Conservation (phyloP, 2,113 vertebrate species). For the Otocyon megalotis region DNA sequence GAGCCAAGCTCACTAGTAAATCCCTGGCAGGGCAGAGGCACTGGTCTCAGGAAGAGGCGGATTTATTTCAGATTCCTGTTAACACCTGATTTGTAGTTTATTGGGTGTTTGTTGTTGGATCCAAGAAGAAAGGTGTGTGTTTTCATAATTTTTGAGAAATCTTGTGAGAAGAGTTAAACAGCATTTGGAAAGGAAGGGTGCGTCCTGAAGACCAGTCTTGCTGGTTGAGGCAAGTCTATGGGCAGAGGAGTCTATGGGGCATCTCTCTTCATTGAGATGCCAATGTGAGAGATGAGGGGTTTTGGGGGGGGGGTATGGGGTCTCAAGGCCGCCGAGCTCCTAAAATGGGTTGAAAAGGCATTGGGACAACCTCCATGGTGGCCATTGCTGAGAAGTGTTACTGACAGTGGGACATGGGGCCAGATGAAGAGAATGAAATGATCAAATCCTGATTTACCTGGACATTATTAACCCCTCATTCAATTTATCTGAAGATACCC, state of each 20-base stretch:
- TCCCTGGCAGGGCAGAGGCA: neutral
- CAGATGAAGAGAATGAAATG: rapidly evolving
- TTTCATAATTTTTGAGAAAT: neutral
- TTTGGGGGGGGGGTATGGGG: rapidly evolving
- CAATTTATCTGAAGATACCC: too few species aligned
- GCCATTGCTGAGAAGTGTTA: rapidly evolving
- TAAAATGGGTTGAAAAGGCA: rapidly evolving
- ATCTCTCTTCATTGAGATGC: too few species aligned
- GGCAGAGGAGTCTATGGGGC: neutral
- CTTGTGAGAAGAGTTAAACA: neutral
- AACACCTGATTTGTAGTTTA: rapidly evolving
- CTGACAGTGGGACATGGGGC: rapidly evolving
- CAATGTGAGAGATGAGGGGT: rapidly evolving
- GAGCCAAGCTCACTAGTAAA: neutral
- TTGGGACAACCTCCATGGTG: rapidly evolving
- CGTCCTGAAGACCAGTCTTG: rapidly evolving
- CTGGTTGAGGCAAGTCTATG: neutral
- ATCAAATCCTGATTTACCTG: neutral
- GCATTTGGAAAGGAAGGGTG: rapidly evolving
- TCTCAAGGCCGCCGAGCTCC: too few species aligned
- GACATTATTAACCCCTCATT: rapidly evolving
- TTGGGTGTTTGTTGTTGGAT: neutral
- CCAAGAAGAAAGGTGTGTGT: neutral
- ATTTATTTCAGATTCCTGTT: rapidly evolving
- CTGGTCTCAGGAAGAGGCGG: rapidly evolving